Base-by-base conservation (phyloP, 2,797 vertebrate species). In the Argyrosomus regius region DNA sequence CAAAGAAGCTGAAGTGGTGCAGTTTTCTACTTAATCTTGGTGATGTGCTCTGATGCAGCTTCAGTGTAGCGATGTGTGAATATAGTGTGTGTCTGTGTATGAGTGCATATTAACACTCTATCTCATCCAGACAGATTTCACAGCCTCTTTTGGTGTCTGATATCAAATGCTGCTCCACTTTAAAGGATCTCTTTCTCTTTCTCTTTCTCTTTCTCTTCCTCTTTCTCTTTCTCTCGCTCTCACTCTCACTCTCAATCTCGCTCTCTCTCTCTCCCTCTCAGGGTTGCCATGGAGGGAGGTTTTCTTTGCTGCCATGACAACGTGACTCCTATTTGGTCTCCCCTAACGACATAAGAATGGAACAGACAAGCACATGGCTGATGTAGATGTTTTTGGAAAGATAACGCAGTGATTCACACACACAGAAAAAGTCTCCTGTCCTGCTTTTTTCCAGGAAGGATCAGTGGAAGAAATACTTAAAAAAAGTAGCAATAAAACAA, bases 271-370 rank as follows among this genome's bases (percentile, higher is more conserved):
- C 69, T 73, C 79, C 85, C 87, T 53, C 48, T 65, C 70, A 75
- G 68, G 71, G 92, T 93, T 90, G 91, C 89, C 87, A 91, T 86
- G 88, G 86, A 81, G 68, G 82, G 80, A 87, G 78, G 72, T 84
- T 89, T 89, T 89, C 83, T 86, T 79, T 89, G 91, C 91, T 93
- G 82, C 92, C 89, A 91, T 93, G 92, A 92, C 93, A 91, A 94
- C 89, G 0, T 74, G 76, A 81, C 67, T 75, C 87, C 82, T 83
- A 84, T 90, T 78, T 85, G 88, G 87, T 89, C 73, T 82, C 80
- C 85, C 82, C 46, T 91, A 84, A 88, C 81, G 46, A 91, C 78
- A 71, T 74, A 12, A 69, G 76, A 87, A 72, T 50, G 56, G 72
- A 83, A 28, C 75, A 82, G 77, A 78, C 68, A 76, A 28, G 72